These are phyloP conservation scores for Camponotus vicinus DNA, from an alignment of 1,140 invertebrate species.

Conservation along the genomic window DNA sequence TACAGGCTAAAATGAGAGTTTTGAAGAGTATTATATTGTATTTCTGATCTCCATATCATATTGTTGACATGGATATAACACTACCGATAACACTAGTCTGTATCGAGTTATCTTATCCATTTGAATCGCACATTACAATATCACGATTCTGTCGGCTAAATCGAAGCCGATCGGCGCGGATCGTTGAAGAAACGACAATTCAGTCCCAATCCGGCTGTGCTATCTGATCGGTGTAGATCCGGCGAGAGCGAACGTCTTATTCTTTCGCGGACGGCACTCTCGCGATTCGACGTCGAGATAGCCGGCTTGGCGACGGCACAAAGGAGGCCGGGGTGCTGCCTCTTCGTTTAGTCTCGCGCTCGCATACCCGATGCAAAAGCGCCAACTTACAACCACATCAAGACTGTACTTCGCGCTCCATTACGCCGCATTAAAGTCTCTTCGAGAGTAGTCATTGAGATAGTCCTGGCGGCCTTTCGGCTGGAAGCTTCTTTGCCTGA, in stretches of 20 bases:
- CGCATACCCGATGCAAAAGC: conserved; percentile 15
- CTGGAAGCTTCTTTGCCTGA: neutral
- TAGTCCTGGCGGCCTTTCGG: neutral
- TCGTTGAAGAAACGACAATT: conserved; percentile 60
- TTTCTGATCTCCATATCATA: neutral
- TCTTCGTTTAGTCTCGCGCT: conserved; percentile 60
- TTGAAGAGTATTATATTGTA: neutral
- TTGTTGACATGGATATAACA: neutral
- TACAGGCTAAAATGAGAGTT: neutral
- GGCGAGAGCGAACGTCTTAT: conserved; percentile 70
- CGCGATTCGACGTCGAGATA: conserved; percentile 71
- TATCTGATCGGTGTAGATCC: conserved; percentile 69
- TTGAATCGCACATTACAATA: conserved; percentile 68
- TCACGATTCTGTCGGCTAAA: conserved; percentile 22
- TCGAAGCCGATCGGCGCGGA: conserved; percentile 36
- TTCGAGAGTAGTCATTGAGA: neutral
- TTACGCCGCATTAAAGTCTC: conserved; percentile 46
- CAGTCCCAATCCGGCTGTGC: conserved; percentile 18
- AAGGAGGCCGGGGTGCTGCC: conserved; percentile 57
- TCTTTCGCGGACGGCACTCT: conserved; percentile 67
- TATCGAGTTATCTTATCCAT: conserved; percentile 53
- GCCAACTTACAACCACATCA: conserved; percentile 43
- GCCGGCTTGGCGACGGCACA: conserved; percentile 65
- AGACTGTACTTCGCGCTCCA: conserved; percentile 41
- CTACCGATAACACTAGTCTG: conserved; percentile 4